phyloP scores from a whole-genome alignment of 2,113 vertebrate genomes.

The Campylomormyrus numenius region DNA sequence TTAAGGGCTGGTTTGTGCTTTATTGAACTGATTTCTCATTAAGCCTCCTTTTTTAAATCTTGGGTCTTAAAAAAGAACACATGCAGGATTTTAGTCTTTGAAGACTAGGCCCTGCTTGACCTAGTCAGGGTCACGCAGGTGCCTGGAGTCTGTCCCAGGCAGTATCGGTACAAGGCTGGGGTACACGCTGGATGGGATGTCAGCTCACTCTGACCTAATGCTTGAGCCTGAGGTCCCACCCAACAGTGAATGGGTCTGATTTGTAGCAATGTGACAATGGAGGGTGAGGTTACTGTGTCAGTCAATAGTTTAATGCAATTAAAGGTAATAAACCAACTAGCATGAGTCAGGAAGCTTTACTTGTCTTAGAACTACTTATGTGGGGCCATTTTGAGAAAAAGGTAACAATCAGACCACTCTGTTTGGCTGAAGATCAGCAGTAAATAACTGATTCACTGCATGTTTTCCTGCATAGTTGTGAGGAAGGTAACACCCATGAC shows the following conservation, averaged over 20 bases:
- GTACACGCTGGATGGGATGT: not conserved
- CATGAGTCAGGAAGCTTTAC: not conserved
- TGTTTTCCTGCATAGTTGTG: not conserved
- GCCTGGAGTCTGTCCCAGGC: not conserved
- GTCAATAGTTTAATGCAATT: not conserved
- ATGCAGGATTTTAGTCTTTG: not conserved
- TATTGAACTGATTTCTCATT: not conserved
- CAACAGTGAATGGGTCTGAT: not conserved
- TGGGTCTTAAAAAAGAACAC: not conserved
- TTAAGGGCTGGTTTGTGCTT: not conserved
- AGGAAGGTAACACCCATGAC: not conserved
- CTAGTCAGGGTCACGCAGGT: not conserved
- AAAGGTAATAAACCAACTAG: not conserved
- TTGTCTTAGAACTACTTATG: not conserved
- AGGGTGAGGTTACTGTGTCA: not conserved
- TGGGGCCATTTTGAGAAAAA: not conserved
- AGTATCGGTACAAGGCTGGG: not conserved
- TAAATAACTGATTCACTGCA: not conserved
- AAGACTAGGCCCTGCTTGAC: not conserved
- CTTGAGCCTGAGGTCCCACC: not conserved
- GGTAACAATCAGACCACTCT: not conserved
- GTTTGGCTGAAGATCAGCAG: not conserved
- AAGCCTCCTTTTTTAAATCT: not conserved
- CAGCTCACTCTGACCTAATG: not conserved
- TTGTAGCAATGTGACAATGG: not conserved